Evolutionary conservation across 2,113 vertebrate genomes (phyloP), one percentile per base, ranked within the genome.

Genomic region (Vulpes lagopus): DNA sequence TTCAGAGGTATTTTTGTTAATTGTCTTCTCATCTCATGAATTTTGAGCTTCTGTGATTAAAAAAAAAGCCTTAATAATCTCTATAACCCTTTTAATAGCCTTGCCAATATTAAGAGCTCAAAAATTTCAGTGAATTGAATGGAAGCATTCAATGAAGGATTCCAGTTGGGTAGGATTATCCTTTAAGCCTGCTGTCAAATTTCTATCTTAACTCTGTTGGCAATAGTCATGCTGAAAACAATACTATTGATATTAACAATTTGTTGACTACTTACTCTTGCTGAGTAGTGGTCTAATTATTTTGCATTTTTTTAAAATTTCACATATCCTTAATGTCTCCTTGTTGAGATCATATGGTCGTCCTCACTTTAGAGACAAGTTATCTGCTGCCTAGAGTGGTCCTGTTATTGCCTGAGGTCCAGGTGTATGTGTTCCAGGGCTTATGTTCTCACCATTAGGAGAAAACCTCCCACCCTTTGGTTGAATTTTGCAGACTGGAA

Each of bases 71-170:
- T 71, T 49, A 69, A 55, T 84, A 71, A 51, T 76, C 23, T 55
- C 43, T 60, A n/a, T 35, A 80, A 91, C 8, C 1, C 16, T 67
- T 49, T 9, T 11, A 62, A 78, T 85, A 43, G 17, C 20, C 23
- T 96, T 43, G 60, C 59, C 35, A 91, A 71, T 85, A 85, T 84
- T 92, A 64, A 92, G 19, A 87, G 27, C 65, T 67, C 78, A 73
- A 15, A 88, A 90, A 35, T 86, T 92, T 73, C 14, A 12, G 10
- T 89, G 65, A 86, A 71, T 27, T 95, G n/a, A 91, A 81, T 85
- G 32, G 32, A 85, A 8, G 20, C 17, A 91, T 67, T 38, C 17
- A 78, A 17, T 78, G 74, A 78, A 51, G 74, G 74, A 78, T 78
- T 90, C 32, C 49, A 35, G 8, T 2, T 51, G 43, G 57, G 14